These are phyloP conservation scores for Oncopeltus fasciatus DNA, from an alignment of 1,140 invertebrate species.

Conservation along the genomic window DNA sequence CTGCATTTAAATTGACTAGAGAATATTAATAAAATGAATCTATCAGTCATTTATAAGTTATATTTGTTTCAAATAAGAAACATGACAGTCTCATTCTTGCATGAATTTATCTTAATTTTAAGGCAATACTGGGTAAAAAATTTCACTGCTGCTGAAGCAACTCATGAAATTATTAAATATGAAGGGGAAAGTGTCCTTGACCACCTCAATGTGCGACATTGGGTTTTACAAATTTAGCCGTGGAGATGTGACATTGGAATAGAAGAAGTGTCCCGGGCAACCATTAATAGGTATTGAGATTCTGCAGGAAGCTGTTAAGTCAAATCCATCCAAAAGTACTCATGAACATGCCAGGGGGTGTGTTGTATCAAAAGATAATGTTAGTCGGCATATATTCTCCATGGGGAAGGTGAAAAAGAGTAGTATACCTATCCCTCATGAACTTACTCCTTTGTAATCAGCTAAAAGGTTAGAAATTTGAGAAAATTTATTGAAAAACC, in stretches of 20 bases:
- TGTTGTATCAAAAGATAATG: not conserved
- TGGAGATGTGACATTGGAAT: not conserved
- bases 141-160: not conserved
- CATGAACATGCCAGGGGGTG: not conserved
- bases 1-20: too few relatives aligned
- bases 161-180: not conserved
- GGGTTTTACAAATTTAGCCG: not conserved
- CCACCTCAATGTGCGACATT: not conserved
- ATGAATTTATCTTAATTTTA: not conserved
- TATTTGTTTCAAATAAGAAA: slow-evolving; percentile 22
- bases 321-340: too few relatives aligned
- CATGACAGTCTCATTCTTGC: not conserved
- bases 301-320: not conserved
- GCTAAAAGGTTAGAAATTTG: not conserved
- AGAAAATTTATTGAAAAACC: not conserved
- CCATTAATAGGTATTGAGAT: not conserved
- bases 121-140: not conserved
- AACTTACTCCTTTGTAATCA: not conserved
- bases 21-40: too few relatives aligned
- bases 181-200: not conserved
- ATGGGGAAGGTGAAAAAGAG: not conserved
- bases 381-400: not conserved
- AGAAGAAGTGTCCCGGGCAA: not conserved
- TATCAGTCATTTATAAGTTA: too few relatives aligned
- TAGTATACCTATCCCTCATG: not conserved